phyloP scores from a whole-genome alignment of 1,140 invertebrate genomes.

The Pseudobourletiella spinata region DNA sequence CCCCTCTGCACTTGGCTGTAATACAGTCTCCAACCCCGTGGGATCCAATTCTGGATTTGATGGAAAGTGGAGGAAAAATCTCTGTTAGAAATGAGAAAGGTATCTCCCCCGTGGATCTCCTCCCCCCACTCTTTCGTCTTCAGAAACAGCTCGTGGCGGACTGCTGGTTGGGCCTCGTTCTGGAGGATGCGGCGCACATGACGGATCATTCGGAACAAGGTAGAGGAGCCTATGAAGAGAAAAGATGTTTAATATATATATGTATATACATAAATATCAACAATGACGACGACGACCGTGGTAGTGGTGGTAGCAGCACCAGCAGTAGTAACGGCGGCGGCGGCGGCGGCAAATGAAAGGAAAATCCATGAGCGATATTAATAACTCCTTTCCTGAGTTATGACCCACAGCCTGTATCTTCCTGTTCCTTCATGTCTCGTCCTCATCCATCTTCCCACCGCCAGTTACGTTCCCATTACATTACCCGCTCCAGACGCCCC shows the following conservation, averaged over 20 bases:
- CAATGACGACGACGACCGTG: too few relatives aligned
- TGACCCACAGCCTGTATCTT: background rate
- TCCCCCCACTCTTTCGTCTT: slow-evolving; percentile 43
- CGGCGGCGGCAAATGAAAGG: background rate
- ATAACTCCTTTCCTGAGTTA: background rate
- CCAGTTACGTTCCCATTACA: too few relatives aligned
- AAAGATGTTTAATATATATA: too few relatives aligned
- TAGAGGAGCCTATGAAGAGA: background rate
- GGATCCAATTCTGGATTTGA: slow-evolving; percentile 46
- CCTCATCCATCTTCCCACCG: too few relatives aligned
- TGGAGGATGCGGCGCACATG: slow-evolving; percentile 35
- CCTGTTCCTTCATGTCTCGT: background rate
- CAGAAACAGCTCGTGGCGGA: slow-evolving; percentile 45
- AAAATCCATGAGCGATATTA: background rate
- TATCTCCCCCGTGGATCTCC: slow-evolving; percentile 44
- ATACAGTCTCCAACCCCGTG: slow-evolving; percentile 45
- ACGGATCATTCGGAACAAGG: slow-evolving; percentile 33
- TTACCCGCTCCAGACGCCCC: too few relatives aligned
- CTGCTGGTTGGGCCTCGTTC: slow-evolving; percentile 41
- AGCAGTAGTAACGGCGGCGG: too few relatives aligned
- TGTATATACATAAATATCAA: too few relatives aligned
- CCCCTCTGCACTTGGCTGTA: slow-evolving; percentile 49
- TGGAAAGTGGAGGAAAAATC: slow-evolving; percentile 48
- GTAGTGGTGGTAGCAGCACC: too few relatives aligned
- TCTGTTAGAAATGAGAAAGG: slow-evolving; percentile 43